Evolutionary conservation across 2,797 vertebrate species (phyloP).

Genomic region (Cryptoblepharus egeriae): DNA sequence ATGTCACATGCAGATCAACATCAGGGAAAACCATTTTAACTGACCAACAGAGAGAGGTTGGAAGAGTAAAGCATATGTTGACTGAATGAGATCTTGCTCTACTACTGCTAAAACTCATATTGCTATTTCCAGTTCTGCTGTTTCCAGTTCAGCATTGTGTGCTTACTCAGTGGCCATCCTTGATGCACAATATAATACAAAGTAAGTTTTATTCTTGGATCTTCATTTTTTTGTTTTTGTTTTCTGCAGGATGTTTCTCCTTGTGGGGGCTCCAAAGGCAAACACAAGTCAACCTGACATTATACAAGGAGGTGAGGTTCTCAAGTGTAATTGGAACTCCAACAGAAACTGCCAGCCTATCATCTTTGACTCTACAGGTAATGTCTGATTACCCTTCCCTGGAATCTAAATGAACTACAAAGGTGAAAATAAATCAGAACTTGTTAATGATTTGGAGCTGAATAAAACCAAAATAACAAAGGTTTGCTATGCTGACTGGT

Average conservation of each 20-base stretch:
- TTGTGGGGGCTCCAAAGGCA: constrained; percentile 83
- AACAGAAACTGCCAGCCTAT: constrained; percentile 76
- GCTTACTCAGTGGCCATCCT: not conserved
- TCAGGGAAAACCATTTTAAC: too few species aligned
- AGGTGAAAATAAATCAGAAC: not conserved
- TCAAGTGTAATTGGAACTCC: constrained; percentile 78
- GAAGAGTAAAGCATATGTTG: too few species aligned
- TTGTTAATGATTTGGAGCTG: not conserved
- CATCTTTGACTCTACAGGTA: constrained; percentile 80
- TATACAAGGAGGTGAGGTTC: constrained; percentile 81
- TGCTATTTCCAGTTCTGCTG: not conserved
- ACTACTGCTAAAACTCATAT: not conserved
- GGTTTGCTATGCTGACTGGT: not conserved
- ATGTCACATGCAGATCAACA: too few species aligned
- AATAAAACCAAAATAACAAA: not conserved
- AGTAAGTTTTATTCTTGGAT: not conserved
- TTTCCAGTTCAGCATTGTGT: not conserved
- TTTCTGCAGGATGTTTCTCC: constrained; percentile 72
- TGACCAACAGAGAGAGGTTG: too few species aligned
- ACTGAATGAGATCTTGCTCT: not conserved
- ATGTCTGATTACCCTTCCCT: rapidly evolving
- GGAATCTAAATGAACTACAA: not conserved
- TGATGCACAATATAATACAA: too few species aligned
- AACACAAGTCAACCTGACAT: constrained; percentile 81
- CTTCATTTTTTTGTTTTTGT: not conserved